Percentiles rank a stretch among this genome's conserved stretches.
These are phyloP conservation scores for Saccopteryx leptura DNA, from an alignment of 2,113 vertebrate genomes.

Conservation along the genomic window DNA sequence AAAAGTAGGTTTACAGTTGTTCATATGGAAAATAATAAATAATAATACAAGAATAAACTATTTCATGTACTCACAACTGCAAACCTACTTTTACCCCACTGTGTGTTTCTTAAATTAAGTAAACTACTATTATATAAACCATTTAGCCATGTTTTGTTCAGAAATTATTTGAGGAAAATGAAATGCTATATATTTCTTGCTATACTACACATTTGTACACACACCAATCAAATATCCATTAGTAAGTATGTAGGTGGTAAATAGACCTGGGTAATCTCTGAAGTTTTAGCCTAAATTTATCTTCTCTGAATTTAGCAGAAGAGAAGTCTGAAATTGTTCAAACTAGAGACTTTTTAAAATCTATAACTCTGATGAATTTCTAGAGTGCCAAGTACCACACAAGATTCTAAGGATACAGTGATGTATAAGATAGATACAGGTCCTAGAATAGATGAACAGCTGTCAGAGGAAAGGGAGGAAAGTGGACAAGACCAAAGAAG, in stretches of 20 bases:
- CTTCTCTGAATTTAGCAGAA: neutral
- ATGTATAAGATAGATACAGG: neutral
- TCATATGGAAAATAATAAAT: neutral
- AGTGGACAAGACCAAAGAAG: no score
- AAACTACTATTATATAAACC: neutral
- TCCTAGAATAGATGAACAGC: no score
- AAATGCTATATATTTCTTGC: neutral
- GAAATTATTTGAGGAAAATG: constrained; percentile 32
- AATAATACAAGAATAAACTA: neutral
- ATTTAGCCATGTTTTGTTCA: neutral
- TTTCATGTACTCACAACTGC: neutral
- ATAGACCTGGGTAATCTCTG: neutral
- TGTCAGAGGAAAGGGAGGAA: no score
- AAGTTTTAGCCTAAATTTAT: neutral
- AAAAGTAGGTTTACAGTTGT: neutral
- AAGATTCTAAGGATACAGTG: neutral
- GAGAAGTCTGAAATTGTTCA: neutral
- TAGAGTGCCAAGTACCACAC: neutral
- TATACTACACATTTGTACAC: neutral
- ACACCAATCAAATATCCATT: neutral
- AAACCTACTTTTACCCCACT: neutral
- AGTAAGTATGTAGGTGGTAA: neutral
- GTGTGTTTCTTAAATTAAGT: neutral
- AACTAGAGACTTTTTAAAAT: neutral
- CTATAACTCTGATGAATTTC: neutral